phyloP scores from a whole-genome alignment of 2,113 vertebrate species.

The Lasiurus borealis region DNA sequence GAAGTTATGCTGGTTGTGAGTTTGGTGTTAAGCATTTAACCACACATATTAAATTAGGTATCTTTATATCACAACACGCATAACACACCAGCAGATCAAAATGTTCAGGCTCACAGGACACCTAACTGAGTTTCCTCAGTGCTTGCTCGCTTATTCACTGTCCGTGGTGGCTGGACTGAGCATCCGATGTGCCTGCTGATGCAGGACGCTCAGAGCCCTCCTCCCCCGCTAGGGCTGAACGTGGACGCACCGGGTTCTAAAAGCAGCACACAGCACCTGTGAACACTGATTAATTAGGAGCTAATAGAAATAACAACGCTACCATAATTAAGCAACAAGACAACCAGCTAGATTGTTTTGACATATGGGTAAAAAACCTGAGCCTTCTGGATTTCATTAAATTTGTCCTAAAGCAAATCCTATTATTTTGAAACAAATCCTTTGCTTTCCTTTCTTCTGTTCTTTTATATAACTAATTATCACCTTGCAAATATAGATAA shows the following conservation, averaged over 20 bases:
- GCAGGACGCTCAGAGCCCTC: neutral
- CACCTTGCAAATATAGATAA: slow-evolving; percentile 47
- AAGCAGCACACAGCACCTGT: too few species aligned
- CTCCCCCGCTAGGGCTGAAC: fast-evolving
- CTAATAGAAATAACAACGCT: neutral
- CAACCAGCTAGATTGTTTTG: slow-evolving; percentile 30
- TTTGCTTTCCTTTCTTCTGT: slow-evolving; percentile 50
- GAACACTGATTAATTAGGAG: neutral
- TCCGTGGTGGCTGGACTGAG: neutral
- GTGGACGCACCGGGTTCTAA: neutral
- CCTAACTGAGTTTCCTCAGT: neutral
- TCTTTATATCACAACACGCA: neutral
- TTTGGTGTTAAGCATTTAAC: neutral
- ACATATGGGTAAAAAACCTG: neutral
- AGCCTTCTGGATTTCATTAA: slow-evolving; percentile 47
- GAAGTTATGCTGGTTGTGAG: neutral
- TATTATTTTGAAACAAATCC: slow-evolving; percentile 45
- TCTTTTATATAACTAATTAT: slow-evolving; percentile 4
- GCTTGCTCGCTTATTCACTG: neutral
- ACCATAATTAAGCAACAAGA: neutral
- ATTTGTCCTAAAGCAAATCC: slow-evolving; percentile 21
- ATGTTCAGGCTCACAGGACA: neutral
- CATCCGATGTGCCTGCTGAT: fast-evolving
- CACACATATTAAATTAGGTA: neutral
- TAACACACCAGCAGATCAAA: neutral